phyloP scores from a whole-genome alignment of 2,113 vertebrate genomes.

The Smithornis capensis region DNA sequence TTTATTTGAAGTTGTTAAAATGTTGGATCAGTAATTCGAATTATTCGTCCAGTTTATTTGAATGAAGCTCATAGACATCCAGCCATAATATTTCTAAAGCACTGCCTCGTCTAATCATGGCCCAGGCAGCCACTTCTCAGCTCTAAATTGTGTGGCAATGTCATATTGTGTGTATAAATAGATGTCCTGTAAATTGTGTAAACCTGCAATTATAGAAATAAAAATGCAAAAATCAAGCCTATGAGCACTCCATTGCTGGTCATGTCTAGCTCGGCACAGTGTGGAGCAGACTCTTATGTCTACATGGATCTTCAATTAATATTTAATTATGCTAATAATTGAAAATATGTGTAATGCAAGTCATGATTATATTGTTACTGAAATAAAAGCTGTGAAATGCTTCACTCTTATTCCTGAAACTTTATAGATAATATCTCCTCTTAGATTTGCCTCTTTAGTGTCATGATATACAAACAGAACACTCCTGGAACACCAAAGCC shows the following conservation, averaged over 20 bases:
- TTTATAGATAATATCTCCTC: background rate
- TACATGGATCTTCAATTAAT: background rate
- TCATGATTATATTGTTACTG: background rate
- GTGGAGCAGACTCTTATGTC: background rate
- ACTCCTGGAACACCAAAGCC: background rate
- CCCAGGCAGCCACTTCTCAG: background rate
- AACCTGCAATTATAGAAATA: background rate
- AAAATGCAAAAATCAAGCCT: background rate
- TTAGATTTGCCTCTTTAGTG: background rate
- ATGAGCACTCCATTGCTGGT: background rate
- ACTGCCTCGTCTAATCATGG: background rate
- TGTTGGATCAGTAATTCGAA: background rate
- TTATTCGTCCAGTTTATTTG: background rate
- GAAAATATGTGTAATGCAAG: background rate
- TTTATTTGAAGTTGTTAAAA: background rate
- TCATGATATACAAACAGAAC: background rate
- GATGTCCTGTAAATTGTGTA: background rate
- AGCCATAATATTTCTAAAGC: background rate
- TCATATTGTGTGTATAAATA: background rate
- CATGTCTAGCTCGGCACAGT: background rate
- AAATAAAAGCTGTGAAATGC: background rate
- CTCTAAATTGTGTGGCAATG: background rate
- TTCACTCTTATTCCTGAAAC: background rate
- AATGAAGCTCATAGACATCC: background rate
- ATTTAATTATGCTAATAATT: background rate